Evolutionary conservation across 23 tunicate genomes (phyloP).

Genomic region (Ascidia mentula): DNA sequence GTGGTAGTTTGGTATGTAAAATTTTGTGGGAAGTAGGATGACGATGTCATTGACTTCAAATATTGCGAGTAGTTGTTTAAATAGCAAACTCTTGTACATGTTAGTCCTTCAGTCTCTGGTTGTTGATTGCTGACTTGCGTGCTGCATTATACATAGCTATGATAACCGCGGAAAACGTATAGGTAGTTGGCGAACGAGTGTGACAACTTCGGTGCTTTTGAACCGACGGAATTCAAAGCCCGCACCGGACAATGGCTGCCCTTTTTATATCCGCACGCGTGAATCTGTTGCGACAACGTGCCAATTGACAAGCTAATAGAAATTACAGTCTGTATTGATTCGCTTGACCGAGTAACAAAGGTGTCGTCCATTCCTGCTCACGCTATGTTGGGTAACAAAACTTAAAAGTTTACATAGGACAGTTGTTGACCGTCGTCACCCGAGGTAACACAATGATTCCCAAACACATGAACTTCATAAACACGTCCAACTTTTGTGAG

Average conservation of each 20-base stretch:
- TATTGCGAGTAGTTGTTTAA: no score
- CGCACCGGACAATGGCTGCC: background rate
- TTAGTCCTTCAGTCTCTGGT: no score
- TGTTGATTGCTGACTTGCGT: no score
- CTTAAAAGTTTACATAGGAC: background rate
- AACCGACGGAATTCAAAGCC: background rate
- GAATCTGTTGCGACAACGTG: slow-evolving; percentile 9
- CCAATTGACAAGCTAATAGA: background rate
- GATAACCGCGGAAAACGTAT: no score
- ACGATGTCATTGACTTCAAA: no score
- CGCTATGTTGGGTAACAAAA: background rate
- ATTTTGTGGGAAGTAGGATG: no score
- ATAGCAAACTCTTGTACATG: no score
- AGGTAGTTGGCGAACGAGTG: no score
- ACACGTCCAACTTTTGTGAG: background rate
- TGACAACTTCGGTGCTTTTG: background rate
- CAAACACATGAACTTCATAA: background rate
- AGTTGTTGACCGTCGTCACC: background rate
- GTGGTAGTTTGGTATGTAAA: no score
- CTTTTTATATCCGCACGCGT: background rate
- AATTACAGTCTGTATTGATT: background rate
- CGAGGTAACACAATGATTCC: background rate
- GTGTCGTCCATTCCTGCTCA: background rate
- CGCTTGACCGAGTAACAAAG: background rate
- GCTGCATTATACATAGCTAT: no score